Percentiles rank a stretch among this genome's conserved stretches.
These are phyloP conservation scores for Sitophilus oryzae DNA, from an alignment of 1,140 invertebrate species.

Conservation along the genomic window DNA sequence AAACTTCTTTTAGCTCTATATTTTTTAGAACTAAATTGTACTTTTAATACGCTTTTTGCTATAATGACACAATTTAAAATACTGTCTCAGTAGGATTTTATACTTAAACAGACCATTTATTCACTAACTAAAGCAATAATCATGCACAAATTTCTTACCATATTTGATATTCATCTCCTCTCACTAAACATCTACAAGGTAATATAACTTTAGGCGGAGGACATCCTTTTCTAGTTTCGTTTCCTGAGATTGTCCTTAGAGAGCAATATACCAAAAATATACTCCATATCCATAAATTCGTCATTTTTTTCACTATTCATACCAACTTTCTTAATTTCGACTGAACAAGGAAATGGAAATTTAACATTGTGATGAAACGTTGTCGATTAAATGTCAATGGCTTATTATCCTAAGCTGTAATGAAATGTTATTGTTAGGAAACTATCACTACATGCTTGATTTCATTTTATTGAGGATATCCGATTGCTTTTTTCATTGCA, in stretches of 20 bases:
- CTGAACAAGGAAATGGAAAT: constrained; percentile 1
- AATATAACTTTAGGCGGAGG: constrained; percentile 58
- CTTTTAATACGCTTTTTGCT: too few species aligned
- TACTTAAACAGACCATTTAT: too few species aligned
- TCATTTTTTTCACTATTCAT: constrained; percentile 9
- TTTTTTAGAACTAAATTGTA: too few species aligned
- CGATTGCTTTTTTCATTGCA: constrained; percentile 3
- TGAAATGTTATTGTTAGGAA: constrained; percentile 1
- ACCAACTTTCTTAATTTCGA: constrained; percentile 3
- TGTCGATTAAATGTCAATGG: constrained; percentile 3
- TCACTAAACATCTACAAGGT: constrained; percentile 60
- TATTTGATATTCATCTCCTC: constrained; percentile 61
- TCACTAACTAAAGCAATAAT: too few species aligned
- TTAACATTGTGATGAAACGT: background rate
- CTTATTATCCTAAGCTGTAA: constrained; percentile 7
- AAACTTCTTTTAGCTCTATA: too few species aligned
- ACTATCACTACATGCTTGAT: constrained; percentile 8
- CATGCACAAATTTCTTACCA: constrained; percentile 54
- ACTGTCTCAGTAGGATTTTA: too few species aligned
- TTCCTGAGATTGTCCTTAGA: background rate
- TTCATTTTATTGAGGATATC: constrained; percentile 10
- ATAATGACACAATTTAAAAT: too few species aligned
- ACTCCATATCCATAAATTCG: constrained; percentile 1
- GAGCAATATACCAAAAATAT: constrained; percentile 5
- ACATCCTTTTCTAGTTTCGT: constrained; percentile 40